Evolutionary conservation across 2,797 vertebrate species (phyloP).

Genomic region (Dromococcyx pavoninus): DNA sequence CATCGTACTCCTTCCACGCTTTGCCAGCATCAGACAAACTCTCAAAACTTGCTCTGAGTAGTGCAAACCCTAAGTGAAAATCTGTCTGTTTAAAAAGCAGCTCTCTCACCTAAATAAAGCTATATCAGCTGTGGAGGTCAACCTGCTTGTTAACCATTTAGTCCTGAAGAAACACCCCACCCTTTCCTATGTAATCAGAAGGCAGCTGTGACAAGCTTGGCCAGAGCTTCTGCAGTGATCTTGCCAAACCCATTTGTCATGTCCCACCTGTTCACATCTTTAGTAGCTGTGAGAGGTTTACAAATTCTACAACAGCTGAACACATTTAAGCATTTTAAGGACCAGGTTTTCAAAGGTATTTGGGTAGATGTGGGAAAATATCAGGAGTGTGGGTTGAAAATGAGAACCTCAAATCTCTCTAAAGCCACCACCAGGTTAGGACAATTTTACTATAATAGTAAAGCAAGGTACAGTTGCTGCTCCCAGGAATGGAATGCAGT

Average conservation of each 20-base stretch:
- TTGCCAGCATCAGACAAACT: not conserved
- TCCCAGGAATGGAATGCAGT: too few species aligned
- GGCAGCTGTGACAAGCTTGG: not conserved
- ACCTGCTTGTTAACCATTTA: not conserved
- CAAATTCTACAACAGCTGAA: not conserved
- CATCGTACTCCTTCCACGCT: not conserved
- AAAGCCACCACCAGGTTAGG: too few species aligned
- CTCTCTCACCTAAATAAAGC: not conserved
- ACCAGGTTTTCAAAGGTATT: not conserved
- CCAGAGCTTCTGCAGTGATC: not conserved
- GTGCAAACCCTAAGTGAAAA: not conserved
- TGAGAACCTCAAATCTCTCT: too few species aligned
- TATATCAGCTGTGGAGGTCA: accelerated
- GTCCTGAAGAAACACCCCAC: not conserved
- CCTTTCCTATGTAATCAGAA: not conserved
- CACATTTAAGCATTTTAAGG: not conserved
- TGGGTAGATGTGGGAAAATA: not conserved
- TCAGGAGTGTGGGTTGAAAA: too few species aligned
- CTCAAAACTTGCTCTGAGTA: not conserved
- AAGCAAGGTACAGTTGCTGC: too few species aligned
- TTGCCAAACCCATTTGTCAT: not conserved
- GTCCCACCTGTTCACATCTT: not conserved
- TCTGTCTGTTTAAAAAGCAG: accelerated
- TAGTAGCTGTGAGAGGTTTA: not conserved
- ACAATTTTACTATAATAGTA: too few species aligned